These are phyloP conservation scores for Solenopsis invicta DNA, from an alignment of 1,140 invertebrate genomes.

Conservation along the genomic window DNA sequence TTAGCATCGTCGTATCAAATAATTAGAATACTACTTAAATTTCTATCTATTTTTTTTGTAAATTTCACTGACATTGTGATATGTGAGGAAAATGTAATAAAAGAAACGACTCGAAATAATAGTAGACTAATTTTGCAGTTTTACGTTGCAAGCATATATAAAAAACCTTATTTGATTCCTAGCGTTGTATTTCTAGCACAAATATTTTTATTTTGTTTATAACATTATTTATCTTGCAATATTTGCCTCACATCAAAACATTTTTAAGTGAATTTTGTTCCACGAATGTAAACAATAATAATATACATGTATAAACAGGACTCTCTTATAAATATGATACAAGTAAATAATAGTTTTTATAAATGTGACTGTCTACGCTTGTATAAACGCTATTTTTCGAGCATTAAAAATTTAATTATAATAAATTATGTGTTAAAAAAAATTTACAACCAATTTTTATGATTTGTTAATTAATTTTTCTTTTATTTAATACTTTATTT, in stretches of 20 bases:
- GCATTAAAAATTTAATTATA: not conserved
- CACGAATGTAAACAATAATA: not conserved
- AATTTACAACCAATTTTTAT: not conserved
- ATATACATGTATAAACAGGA: not conserved
- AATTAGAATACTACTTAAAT: not conserved
- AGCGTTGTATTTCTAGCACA: not conserved
- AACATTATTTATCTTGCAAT: not conserved
- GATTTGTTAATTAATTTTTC: not conserved
- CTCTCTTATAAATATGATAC: not conserved
- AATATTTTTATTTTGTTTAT: conserved; percentile 12
- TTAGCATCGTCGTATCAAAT: not conserved
- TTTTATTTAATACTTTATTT: not conserved
- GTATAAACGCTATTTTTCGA: too few species aligned
- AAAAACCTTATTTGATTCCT: not conserved
- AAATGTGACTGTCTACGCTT: not conserved
- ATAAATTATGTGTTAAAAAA: not conserved
- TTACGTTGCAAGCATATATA: not conserved
- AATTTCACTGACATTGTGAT: not conserved
- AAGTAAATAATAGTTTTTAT: not conserved
- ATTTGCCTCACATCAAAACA: conserved; percentile 11
- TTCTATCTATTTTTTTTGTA: too few species aligned
- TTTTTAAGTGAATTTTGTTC: not conserved
- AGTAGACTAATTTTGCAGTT: not conserved
- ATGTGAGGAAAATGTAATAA: not conserved
- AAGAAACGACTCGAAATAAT: not conserved